Conservation (phyloP, 1,140 invertebrate genomes). For the Calosoma granatense region DNA sequence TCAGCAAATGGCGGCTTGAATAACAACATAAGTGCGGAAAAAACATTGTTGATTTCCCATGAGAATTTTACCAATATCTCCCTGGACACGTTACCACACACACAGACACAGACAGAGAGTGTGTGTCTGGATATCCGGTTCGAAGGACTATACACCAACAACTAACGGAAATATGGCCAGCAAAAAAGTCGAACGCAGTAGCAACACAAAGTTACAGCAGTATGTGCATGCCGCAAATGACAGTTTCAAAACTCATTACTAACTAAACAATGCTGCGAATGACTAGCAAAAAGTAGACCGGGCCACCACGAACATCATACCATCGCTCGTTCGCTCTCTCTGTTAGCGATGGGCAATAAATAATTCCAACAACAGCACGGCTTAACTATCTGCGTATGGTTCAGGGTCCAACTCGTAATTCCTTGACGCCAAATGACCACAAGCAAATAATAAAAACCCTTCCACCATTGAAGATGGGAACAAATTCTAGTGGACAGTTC, state of each 20-base stretch:
- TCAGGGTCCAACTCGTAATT: too few species aligned
- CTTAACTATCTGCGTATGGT: conserved; percentile 1
- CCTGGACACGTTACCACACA: neutral
- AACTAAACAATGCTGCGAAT: conserved; percentile 6
- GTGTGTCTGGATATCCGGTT: too few species aligned
- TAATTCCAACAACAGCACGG: neutral
- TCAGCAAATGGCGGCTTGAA: neutral
- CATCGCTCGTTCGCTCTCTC: neutral
- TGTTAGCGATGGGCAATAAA: conserved; percentile 2
- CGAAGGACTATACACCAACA: too few species aligned
- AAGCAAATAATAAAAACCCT: neutral
- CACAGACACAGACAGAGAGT: too few species aligned
- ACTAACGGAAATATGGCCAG: neutral
- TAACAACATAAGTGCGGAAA: conserved; percentile 7
- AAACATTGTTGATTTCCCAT: conserved; percentile 7
- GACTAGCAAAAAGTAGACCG: conserved; percentile 6
- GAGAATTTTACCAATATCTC: neutral
- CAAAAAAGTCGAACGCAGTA: neutral
- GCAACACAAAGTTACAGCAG: too few species aligned
- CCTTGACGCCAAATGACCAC: too few species aligned
- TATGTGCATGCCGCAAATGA: conserved; percentile 3
- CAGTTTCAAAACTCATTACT: conserved; percentile 9
- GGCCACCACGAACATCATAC: too few species aligned
- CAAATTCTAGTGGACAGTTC: too few species aligned
- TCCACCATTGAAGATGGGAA: too few species aligned